Conservation (phyloP, 2,888 invertebrate genomes). For the Enoplolaimus lenunculus region DNA sequence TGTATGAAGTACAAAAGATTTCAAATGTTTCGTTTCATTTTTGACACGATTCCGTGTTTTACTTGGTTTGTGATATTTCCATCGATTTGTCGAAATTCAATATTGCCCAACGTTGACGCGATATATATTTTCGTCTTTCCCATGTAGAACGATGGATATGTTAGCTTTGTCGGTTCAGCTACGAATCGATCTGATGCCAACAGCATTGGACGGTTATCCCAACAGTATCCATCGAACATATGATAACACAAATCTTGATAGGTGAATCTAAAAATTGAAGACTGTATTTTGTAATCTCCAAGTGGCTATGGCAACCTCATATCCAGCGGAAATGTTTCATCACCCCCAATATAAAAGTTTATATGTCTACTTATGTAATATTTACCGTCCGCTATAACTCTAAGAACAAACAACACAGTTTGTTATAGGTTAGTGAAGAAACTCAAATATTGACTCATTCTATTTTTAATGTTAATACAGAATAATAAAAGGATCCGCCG, state of each 20-base stretch:
- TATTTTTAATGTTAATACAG: too few relatives aligned
- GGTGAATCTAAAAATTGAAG: not conserved
- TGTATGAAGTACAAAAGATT: too few relatives aligned
- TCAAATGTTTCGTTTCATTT: too few relatives aligned
- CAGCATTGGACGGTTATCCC: not conserved
- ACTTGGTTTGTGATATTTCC: not conserved
- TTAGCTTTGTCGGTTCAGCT: not conserved
- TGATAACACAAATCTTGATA: slow-evolving; percentile 7
- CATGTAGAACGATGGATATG: slow-evolving; percentile 4
- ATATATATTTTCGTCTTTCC: slow-evolving; percentile 5
- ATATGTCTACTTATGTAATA: too few relatives aligned
- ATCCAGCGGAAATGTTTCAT: not conserved
- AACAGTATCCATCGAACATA: not conserved
- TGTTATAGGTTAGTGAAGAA: too few relatives aligned
- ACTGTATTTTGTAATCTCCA: not conserved
- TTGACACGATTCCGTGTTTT: too few relatives aligned
- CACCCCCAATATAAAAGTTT: not conserved
- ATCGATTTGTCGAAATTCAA: not conserved
- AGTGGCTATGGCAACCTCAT: not conserved
- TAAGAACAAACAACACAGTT: not conserved
- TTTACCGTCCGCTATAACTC: too few relatives aligned
- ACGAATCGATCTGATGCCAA: not conserved
- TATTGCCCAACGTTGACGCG: not conserved
- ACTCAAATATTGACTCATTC: too few relatives aligned
- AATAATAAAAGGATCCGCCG: too few relatives aligned